Base-by-base conservation (phyloP, 2,113 vertebrate genomes). In the Solenodon paradoxus region DNA sequence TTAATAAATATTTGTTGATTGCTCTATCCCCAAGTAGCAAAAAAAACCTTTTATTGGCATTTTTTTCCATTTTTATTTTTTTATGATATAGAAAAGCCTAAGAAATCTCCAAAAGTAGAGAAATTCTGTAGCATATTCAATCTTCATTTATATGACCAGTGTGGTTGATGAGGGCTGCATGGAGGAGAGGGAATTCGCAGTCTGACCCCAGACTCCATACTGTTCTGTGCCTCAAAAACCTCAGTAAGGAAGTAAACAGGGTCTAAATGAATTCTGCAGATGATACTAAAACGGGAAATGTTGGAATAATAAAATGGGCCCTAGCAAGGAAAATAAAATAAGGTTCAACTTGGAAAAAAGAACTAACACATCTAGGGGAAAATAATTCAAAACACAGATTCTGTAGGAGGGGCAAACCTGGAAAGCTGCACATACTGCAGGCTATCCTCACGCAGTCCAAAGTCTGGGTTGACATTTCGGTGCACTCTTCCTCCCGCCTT, bases 341-440 rank as follows among this genome's bases (percentile, higher is more conserved):
- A 97, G 66, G 24, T 92, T 97, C 95, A 95, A 90, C 49, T 96
- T 97, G 97, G 97, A 97, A 97, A 97, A 97, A 96, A 95, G 89
- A 96, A 81, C 83, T 96, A 97, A 97, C 84, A 96, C 95, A 97
- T 95, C 9, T 45, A 96, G 35, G 26, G 71, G 83, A 87, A 96
- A 97, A 92, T 97, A 97, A 97, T 97, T 97, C 80, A 96, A 97
- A 97, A 96, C 92, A 87, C 97, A 97, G 97, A 95, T 92, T 95
- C 71, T 64, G 87, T 77, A 61, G 84, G 80, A 93, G 59, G 61
- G 84, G 90, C 42, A 77, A 81, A 90, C 71, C 93, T 97, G 96
- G 94, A 97, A 55, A 72, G 92, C 26, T 75, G 26, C 7, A 45
- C 55, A 57, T 16, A 35, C 0, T n/a, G 78, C 64, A 92, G 53